Evolutionary conservation across 2,113 vertebrate genomes (phyloP), one percentile per base, ranked within the genome.

Genomic region (Scomber scombrus): DNA sequence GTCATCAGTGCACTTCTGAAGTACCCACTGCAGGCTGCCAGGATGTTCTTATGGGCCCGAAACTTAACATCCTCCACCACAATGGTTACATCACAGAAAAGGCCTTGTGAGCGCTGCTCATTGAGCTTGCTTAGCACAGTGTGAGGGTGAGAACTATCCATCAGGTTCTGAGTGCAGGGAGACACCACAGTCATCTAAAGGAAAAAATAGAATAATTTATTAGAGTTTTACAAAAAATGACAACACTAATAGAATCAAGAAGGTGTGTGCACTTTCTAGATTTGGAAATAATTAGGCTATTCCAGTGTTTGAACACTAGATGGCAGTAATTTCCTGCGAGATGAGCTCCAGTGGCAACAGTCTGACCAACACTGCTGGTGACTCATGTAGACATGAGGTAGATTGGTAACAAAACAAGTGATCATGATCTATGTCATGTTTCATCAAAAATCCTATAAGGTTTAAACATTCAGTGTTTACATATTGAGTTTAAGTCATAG

Each of bases 51-150:
- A 82, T 99, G 98, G 61, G 98, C 98, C 87, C 95, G 97, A 90
- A 99, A 99, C 90, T 99, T 99, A 65, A 97, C 97, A 69, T 99
- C 98, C 88, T 98, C 98, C 88, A 99, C 98, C 14, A 99, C 97
- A 63, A 99, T 97, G 56, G 98, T 99, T 68, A 99, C 97, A 72
- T 99, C 98, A 16, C 98, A 99, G 82, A 99, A 95, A 83, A 98
- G 95, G 72, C 97, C 98, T 58, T 96, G 96, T 29, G 96, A 97
- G 50, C 98, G 97, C 82, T 99, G 98, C 84, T 99, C 98, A 9
- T 98, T 98, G 82, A 99, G 93, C 88, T 95, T 95, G 87, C 96
- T 96, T 34, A 99, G 97, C 55, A 99, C 96, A 1, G 94, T 95
- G 81, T 96, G 96, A 80, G 97, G 96, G 88, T 99, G 97, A 56